Percentiles rank a stretch among this genome's conserved stretches.
Evolutionary conservation across 1,140 invertebrate species (phyloP).

Genomic region (Octopus sinensis): DNA sequence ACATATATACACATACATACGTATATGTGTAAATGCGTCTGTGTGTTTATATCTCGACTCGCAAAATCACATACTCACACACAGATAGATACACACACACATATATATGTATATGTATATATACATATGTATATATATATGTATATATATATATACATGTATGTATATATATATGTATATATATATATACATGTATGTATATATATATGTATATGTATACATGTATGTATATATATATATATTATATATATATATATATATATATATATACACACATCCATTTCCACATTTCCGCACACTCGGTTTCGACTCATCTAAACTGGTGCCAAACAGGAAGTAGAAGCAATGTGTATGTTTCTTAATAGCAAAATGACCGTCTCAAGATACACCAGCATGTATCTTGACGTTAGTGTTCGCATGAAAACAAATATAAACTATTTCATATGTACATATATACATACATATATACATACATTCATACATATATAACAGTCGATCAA

Average conservation of each 20-base stretch:
- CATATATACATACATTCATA: not conserved
- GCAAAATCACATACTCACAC: not conserved
- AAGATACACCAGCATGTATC: not conserved
- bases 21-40: not conserved
- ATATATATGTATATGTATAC: not conserved
- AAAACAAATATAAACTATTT: not conserved
- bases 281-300: not conserved
- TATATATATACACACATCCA: not conserved
- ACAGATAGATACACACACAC: not conserved
- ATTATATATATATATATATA: not conserved
- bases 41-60: not conserved
- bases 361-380: too few relatives aligned
- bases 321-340: too few relatives aligned
- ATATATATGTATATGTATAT: not conserved
- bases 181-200: not conserved
- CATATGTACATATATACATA: not conserved
- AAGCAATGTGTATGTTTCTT: too few relatives aligned
- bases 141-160: not conserved
- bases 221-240: slow-evolving; percentile 6
- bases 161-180: not conserved
- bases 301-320: too few relatives aligned
- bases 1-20: not conserved
- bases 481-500: not conserved
- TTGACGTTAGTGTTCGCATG: not conserved
- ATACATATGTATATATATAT: not conserved